Evolutionary conservation across 2,797 vertebrate species (phyloP).

Genomic region (Danio kyathit): DNA sequence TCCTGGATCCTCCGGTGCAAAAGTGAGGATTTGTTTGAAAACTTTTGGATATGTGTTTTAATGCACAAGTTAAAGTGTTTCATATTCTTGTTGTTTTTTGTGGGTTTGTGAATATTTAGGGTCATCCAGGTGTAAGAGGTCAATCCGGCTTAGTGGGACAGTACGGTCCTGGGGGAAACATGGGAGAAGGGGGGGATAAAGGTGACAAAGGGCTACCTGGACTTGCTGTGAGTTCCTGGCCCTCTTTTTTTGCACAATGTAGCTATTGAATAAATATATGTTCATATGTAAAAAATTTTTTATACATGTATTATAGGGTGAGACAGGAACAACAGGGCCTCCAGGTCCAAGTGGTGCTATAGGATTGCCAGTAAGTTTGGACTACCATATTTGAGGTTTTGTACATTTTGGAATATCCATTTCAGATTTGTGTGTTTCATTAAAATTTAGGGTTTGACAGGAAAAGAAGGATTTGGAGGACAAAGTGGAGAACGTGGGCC

Average conservation of each 20-base stretch:
- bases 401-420: background rate
- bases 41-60: background rate
- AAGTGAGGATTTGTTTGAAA: conserved; percentile 29
- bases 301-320: conserved; percentile 68
- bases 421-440: conserved; percentile 1
- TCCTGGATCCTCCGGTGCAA: conserved; percentile 61
- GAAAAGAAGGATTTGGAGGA: conserved; percentile 70
- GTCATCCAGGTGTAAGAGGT: conserved; percentile 69
- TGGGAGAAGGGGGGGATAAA: conserved; percentile 69
- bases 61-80: background rate
- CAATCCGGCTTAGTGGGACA: conserved; percentile 67
- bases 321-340: conserved; percentile 68
- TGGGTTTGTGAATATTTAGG: conserved; percentile 65
- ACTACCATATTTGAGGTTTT: background rate
- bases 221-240: conserved; percentile 68
- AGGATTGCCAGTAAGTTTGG: conserved; percentile 65
- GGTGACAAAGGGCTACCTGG: conserved; percentile 74
- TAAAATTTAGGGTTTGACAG: conserved; percentile 71
- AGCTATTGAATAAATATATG: background rate
- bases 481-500: conserved; percentile 70
- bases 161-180: conserved; percentile 75
- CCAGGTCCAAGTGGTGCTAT: conserved; percentile 68
- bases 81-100: background rate
- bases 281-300: conserved; percentile 46
- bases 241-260: background rate